Evolutionary conservation across 2,797 vertebrate genomes (phyloP).

Genomic region (Percopsis omiscomaycus): DNA sequence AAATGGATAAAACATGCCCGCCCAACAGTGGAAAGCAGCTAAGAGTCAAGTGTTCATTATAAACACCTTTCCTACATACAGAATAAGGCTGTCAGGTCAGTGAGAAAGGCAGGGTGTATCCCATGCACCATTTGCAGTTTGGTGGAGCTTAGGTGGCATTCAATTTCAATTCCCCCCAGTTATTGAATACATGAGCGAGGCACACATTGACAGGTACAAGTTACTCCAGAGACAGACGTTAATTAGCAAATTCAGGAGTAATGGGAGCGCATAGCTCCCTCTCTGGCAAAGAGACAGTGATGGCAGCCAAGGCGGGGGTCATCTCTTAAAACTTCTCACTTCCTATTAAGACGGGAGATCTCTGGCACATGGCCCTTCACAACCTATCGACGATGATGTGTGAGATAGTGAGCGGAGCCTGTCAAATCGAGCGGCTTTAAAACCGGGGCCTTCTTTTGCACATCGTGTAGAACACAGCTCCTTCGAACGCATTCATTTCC

Average conservation of each 20-base stretch:
- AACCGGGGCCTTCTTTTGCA: conserved; percentile 53
- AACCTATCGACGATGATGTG: conserved; percentile 57
- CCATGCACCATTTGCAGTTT: conserved; percentile 74
- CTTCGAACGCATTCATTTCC: conserved; percentile 39
- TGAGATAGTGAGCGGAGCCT: conserved; percentile 55
- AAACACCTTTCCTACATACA: conserved; percentile 59
- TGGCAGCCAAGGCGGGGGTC: conserved; percentile 58
- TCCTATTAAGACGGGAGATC: conserved; percentile 70
- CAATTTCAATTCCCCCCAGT: conserved; percentile 77
- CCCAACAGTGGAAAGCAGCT: conserved; percentile 31
- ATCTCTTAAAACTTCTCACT: conserved; percentile 74
- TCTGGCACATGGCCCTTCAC: conserved; percentile 62
- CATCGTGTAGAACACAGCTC: conserved; percentile 42
- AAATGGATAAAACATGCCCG: conserved; percentile 48
- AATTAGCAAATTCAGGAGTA: conserved; percentile 74
- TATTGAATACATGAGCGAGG: conserved; percentile 68
- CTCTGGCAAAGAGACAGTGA: conserved; percentile 59
- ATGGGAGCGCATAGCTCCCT: conserved; percentile 53
- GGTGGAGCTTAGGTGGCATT: conserved; percentile 73
- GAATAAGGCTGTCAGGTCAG: conserved; percentile 62
- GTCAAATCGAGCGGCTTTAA: conserved; percentile 67
- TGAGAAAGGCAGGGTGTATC: conserved; percentile 59
- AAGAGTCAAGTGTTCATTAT: conserved; percentile 53
- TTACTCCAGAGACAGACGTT: conserved; percentile 74
- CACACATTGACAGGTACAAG: conserved; percentile 76